A percentile compares a stretch with the other conserved stretches of the same genome.
Conservation (phyloP, 2,797 vertebrate species). For the Rallus crepitans region DNA sequence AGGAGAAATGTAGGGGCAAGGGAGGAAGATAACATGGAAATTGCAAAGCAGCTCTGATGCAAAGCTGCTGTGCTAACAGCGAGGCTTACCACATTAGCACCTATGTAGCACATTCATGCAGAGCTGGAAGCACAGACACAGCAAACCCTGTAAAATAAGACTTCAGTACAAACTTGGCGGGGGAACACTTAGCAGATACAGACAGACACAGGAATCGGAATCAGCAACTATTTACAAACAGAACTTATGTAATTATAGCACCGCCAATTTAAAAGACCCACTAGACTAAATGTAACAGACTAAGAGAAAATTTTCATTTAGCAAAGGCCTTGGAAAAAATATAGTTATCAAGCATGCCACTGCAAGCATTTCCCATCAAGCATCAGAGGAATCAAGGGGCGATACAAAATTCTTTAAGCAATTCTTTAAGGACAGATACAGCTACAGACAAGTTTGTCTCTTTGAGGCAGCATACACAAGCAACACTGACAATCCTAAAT, state of each 20-base stretch:
- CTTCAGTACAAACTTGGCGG: background rate
- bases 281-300: background rate
- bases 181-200: background rate
- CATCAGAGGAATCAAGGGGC: background rate
- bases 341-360: background rate
- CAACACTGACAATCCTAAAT: background rate
- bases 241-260: background rate
- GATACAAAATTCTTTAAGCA: background rate
- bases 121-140: too few relatives aligned
- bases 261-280: background rate
- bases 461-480: background rate
- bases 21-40: background rate
- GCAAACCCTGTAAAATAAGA: too few relatives aligned
- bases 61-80: background rate
- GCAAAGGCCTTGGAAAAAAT: background rate
- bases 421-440: background rate
- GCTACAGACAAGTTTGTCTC: background rate
- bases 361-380: background rate
- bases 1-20: background rate
- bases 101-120: background rate
- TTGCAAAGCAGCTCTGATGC: background rate
- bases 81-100: background rate
- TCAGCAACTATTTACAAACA: background rate
- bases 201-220: background rate
- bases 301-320: background rate